phyloP scores from a whole-genome alignment of 2,113 vertebrate species.

The Aphyosemion australe region DNA sequence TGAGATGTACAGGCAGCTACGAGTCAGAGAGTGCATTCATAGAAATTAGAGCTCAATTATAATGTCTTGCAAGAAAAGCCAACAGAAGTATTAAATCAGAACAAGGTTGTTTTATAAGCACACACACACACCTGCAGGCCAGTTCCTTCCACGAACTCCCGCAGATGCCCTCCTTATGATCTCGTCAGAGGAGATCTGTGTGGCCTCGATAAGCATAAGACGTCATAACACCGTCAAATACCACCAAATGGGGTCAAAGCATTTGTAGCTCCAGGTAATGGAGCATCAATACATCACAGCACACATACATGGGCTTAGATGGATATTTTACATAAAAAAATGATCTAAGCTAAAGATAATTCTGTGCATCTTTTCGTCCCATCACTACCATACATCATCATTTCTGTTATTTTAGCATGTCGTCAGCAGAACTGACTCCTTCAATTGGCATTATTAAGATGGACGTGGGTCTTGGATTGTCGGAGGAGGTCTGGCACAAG shows the following conservation, averaged over 20 bases:
- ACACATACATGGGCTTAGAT: not conserved
- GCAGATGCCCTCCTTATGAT: constrained; percentile 23
- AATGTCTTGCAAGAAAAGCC: not conserved
- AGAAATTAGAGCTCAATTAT: not conserved
- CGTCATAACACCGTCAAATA: constrained; percentile 22
- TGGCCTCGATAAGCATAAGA: constrained; percentile 10
- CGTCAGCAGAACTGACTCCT: too few species aligned
- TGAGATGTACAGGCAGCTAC: not conserved
- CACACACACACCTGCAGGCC: not conserved
- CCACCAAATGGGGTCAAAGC: constrained; percentile 35
- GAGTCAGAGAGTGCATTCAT: not conserved
- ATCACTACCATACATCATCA: too few species aligned
- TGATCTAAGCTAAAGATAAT: not conserved
- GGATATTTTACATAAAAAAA: not conserved
- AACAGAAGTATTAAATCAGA: constrained; percentile 6
- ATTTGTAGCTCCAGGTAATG: constrained; percentile 18
- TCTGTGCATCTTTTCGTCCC: too few species aligned
- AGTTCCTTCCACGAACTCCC: not conserved
- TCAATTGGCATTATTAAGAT: too few species aligned
- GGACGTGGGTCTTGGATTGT: too few species aligned
- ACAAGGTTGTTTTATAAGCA: constrained; percentile 13
- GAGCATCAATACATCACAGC: constrained; percentile 7
- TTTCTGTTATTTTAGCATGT: too few species aligned
- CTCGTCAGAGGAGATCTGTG: not conserved
- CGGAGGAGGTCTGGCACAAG: too few species aligned